Evolutionary conservation across 2,113 vertebrate genomes (phyloP).

Genomic region (Irena cyanogastra): DNA sequence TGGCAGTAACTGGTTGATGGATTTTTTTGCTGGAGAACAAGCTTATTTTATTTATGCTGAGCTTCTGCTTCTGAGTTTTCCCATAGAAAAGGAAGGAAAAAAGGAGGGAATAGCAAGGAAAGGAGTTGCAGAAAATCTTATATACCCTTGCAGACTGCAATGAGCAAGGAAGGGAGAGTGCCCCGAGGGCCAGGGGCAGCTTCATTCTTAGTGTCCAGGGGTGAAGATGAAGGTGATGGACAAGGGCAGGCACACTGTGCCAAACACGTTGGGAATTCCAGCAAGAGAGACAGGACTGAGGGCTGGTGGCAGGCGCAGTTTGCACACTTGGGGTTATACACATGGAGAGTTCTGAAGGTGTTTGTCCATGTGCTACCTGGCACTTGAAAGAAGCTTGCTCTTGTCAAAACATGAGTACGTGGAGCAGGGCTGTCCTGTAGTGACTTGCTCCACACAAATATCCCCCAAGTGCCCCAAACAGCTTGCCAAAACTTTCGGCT

Average conservation of each 20-base stretch:
- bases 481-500: not conserved
- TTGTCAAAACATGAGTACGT: rapidly evolving
- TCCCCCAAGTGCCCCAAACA: not conserved
- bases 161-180: not conserved
- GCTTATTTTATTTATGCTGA: not conserved
- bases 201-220: not conserved
- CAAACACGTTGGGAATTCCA: not conserved
- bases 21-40: not conserved
- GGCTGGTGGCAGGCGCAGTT: not conserved
- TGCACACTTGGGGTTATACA: not conserved
- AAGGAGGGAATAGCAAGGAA: not conserved
- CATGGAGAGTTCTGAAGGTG: not conserved
- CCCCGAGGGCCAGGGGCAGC: not conserved
- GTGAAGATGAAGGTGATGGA: not conserved
- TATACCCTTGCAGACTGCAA: too few species aligned
- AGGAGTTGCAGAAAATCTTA: not conserved
- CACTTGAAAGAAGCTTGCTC: not conserved
- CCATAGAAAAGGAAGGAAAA: not conserved
- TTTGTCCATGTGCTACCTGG: not conserved
- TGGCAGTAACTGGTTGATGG: not conserved
- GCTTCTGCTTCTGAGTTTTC: not conserved
- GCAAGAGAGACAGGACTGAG: not conserved
- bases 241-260: not conserved
- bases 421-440: not conserved
- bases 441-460: not conserved